Percentiles rank a stretch among this genome's conserved stretches.
Conservation (phyloP, 2,797 vertebrate genomes). For the Microtus agrestis region DNA sequence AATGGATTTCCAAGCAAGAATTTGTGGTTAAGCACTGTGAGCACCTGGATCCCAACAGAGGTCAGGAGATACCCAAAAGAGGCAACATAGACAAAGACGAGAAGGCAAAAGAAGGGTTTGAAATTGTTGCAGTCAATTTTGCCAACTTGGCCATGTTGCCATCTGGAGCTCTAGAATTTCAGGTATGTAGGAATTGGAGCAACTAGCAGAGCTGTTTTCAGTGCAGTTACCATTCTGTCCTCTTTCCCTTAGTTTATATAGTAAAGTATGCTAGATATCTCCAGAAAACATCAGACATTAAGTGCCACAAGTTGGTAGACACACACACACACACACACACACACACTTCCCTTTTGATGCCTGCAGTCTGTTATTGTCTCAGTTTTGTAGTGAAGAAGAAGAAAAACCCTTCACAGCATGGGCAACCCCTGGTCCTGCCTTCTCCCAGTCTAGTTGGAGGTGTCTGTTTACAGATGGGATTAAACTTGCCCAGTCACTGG, state of each 20-base stretch:
- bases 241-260: slow-evolving; percentile 50
- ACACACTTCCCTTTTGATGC: neutral
- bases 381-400: neutral
- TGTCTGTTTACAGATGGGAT: neutral
- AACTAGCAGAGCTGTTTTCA: neutral
- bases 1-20: neutral
- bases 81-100: neutral
- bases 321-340: no score
- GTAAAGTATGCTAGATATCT: slow-evolving; percentile 42
- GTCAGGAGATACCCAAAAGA: neutral
- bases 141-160: neutral
- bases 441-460: neutral
- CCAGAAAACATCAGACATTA: slow-evolving; percentile 26
- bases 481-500: neutral
- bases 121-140: neutral
- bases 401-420: neutral
- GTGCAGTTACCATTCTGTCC: neutral
- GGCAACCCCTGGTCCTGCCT: neutral
- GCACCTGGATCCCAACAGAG: neutral
- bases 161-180: slow-evolving; percentile 28
- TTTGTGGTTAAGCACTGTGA: neutral
- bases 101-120: neutral
- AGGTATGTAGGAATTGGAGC: neutral
- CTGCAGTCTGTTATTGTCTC: slow-evolving; percentile 46
- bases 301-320: neutral